A percentile compares a stretch with the other conserved stretches of the same genome.
Conservation (phyloP, 1,140 invertebrate species). For the Listronotus oregonensis region DNA sequence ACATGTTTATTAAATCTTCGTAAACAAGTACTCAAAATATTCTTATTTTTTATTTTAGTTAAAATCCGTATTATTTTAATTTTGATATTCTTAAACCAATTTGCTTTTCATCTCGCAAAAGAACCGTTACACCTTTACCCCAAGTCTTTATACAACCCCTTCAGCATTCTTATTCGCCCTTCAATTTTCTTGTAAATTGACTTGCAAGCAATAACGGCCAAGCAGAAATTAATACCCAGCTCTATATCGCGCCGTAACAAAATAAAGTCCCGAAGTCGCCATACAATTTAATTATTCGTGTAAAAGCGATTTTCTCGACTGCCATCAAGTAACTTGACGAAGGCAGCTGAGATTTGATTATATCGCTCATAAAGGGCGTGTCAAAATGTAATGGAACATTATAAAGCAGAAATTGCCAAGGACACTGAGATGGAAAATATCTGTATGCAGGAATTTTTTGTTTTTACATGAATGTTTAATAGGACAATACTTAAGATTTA, state of each 20-base stretch:
- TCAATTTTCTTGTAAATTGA: conserved; percentile 38
- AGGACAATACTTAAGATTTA: no score
- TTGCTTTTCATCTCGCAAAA: no score
- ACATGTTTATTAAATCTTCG: no score
- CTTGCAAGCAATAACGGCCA: conserved; percentile 31
- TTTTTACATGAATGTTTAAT: no score
- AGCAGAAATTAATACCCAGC: conserved; percentile 29
- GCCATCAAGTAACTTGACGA: conserved; percentile 26
- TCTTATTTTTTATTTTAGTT: no score
- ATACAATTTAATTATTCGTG: conserved; percentile 35
- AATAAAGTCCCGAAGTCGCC: conserved; percentile 35
- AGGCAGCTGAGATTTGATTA: conserved; percentile 32
- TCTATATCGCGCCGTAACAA: conserved; percentile 27
- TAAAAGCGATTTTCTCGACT: conserved; percentile 31
- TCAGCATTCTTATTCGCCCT: conserved; percentile 18
- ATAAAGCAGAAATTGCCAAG: neutral
- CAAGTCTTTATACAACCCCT: neutral
- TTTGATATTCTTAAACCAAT: no score
- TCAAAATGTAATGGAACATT: neutral
- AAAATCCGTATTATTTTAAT: no score
- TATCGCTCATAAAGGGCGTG: conserved; percentile 4
- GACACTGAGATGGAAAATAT: neutral
- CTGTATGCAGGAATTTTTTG: no score
- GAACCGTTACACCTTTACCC: neutral
- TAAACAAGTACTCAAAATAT: no score